Evolutionary conservation across 1,140 invertebrate species (phyloP).

Genomic region (Drosophila ambigua): DNA sequence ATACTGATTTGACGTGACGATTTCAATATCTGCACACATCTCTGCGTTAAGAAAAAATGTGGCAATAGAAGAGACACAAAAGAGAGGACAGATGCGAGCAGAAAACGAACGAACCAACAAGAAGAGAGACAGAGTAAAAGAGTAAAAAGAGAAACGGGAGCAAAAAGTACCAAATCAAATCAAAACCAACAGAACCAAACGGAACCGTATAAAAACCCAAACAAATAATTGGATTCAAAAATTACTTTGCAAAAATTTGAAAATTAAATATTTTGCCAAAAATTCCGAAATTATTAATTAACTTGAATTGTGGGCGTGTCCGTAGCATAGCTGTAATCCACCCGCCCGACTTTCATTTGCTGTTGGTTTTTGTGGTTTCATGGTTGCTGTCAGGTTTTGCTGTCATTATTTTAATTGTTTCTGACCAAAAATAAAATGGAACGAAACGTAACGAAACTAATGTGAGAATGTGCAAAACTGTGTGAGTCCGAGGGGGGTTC

Average conservation of each 20-base stretch:
- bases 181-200: slow-evolving; percentile 12
- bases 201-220: slow-evolving; percentile 27
- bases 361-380: slow-evolving; percentile 34
- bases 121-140: slow-evolving; percentile 38
- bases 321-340: neutral
- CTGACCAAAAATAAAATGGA: slow-evolving; percentile 25
- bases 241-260: slow-evolving; percentile 26
- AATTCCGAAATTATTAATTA: slow-evolving; percentile 33
- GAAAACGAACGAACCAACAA: slow-evolving; percentile 68
- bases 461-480: slow-evolving; percentile 50
- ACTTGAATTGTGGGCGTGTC: slow-evolving; percentile 42
- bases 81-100: slow-evolving; percentile 72
- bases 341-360: slow-evolving; percentile 13
- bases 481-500: slow-evolving; percentile 19
- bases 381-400: slow-evolving; percentile 23
- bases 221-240: slow-evolving; percentile 24
- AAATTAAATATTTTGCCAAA: slow-evolving; percentile 8
- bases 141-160: slow-evolving; percentile 39
- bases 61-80: slow-evolving; percentile 84
- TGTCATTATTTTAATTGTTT: slow-evolving; percentile 73
- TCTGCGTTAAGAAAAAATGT: slow-evolving; percentile 84
- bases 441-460: slow-evolving; percentile 37
- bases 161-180: slow-evolving; percentile 38
- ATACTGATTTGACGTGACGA: slow-evolving; percentile 93
- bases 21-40: slow-evolving; percentile 91